These are phyloP conservation scores for Acrocephalus arundinaceus DNA, from an alignment of 2,113 vertebrate genomes.

Conservation along the genomic window DNA sequence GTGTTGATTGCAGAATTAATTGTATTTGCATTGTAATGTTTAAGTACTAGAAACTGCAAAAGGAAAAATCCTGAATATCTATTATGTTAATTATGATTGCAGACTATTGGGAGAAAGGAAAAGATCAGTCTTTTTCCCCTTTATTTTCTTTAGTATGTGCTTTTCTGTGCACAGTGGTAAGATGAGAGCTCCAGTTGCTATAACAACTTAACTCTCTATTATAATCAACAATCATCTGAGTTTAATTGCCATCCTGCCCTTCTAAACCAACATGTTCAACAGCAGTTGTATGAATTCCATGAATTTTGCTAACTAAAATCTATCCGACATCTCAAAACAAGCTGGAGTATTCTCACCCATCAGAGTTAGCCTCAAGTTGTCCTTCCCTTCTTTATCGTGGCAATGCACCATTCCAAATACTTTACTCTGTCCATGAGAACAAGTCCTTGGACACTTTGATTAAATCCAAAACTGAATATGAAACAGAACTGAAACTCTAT, in stretches of 20 bases:
- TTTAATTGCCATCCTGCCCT: conserved; percentile 35
- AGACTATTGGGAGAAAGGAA: not conserved
- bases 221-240: conserved; percentile 29
- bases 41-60: not conserved
- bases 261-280: conserved; percentile 9
- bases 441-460: not conserved
- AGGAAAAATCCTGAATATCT: conserved; percentile 21
- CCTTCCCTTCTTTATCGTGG: not conserved
- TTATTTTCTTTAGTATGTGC: not conserved
- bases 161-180: not conserved
- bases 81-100: not conserved
- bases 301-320: not conserved
- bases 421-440: not conserved
- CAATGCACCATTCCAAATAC: not conserved
- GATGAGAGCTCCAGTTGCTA: conserved; percentile 48
- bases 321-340: not conserved
- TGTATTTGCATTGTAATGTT: conserved; percentile 7
- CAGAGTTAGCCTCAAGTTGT: not conserved
- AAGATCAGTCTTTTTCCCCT: not conserved
- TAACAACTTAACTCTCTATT: conserved; percentile 53
- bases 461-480: not conserved
- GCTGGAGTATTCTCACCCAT: not conserved
- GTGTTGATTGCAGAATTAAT: conserved; percentile 17
- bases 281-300: not conserved
- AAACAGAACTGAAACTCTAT: not conserved